Base-by-base conservation (phyloP, 2,888 invertebrate genomes). In the Argynnis bischoffii region DNA sequence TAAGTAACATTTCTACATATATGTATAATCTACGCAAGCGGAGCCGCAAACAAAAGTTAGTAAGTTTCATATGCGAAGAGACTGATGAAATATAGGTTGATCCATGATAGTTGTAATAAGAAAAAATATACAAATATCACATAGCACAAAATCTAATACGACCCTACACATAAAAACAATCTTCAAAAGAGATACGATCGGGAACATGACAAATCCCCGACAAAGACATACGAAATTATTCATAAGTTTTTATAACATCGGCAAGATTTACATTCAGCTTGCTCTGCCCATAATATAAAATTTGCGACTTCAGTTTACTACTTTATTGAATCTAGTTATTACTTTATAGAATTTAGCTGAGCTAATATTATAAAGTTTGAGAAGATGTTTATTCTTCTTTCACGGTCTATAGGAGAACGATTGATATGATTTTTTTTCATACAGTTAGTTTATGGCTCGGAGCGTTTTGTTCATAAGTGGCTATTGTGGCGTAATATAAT, bases 171-270 rank as follows among this genome's bases (percentile, higher is more conserved):
- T 48, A 48, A 59, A 47, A 61, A 61, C 51, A 64, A 56, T 51
- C 31, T 21, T 50, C 13, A 16, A 35, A 55, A 2, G 21, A 41
- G 46, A 57, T 57, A 41, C 35, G 55, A 65, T 53, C n/a, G n/a
- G 35, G 16, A 46, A 46, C 47, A 47, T 57, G 53, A 65, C 46
- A 35, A 65, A 65, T 57, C 18, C 51, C 53, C 46, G 53, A 41
- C 53, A 61, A 51, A 61, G n/a, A 56, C 21, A 46, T 50, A 59
- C 41, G 46, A 59, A 59, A 65, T 65, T 65, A 66, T 47, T 66
- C 57, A 57, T 59, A 50, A 57, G 50, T 57, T 57, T 57, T 57
- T 51, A 64, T 59, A 18, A 26, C 51, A 18, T 51, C 51, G 35
- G 60, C 57, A 59, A 54, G 15, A 59, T 65, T 65, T 46, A 59